phyloP scores from a whole-genome alignment of 2,888 invertebrate genomes.

The Penaeus monodon region DNA sequence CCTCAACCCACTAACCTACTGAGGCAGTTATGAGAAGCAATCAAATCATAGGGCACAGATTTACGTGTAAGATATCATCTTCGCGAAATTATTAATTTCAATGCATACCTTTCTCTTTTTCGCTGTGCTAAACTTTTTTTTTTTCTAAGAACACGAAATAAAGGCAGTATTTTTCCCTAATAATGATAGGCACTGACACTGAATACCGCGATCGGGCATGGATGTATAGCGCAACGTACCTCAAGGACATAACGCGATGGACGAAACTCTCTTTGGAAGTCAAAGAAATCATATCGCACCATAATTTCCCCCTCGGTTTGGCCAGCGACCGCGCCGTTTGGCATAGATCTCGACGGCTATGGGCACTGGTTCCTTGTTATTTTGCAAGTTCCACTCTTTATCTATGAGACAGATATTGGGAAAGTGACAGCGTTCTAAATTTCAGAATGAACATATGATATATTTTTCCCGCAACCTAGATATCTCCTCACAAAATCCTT shows the following conservation, averaged over 20 bases:
- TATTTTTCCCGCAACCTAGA: background rate
- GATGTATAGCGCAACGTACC: background rate
- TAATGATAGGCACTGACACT: conserved; percentile 8
- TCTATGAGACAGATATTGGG: conserved; percentile 13
- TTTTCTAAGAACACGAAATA: no score
- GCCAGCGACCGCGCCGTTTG: background rate
- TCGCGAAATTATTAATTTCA: no score
- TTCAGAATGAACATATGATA: background rate
- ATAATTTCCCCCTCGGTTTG: conserved; percentile 18
- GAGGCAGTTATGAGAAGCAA: no score
- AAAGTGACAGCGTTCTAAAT: background rate
- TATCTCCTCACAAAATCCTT: background rate
- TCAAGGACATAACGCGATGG: conserved; percentile 34
- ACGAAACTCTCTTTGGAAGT: conserved; percentile 32
- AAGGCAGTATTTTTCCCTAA: no score
- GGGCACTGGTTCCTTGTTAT: conserved; percentile 41
- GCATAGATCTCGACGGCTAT: conserved; percentile 32
- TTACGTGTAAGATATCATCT: background rate
- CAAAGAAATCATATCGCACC: conserved; percentile 35
- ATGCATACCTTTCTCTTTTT: no score
- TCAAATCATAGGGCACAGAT: no score
- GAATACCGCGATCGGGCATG: no score
- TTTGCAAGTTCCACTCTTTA: conserved; percentile 37
- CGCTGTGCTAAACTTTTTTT: no score
- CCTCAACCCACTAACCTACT: no score